A percentile compares a stretch with the other conserved stretches of the same genome.
Conservation (phyloP, 2,113 vertebrate species). For the Ammodytes dubius region DNA sequence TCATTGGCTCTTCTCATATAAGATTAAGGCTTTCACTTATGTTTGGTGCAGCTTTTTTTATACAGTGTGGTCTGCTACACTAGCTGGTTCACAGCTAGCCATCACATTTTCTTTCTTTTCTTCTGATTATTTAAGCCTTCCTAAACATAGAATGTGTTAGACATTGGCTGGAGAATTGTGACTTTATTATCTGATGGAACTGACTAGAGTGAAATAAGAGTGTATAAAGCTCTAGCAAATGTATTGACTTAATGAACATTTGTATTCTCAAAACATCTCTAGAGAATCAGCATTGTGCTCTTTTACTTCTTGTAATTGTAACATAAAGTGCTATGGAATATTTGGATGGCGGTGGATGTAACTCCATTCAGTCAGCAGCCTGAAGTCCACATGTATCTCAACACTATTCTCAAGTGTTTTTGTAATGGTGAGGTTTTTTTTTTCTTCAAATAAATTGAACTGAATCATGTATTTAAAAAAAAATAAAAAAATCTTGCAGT, state of each 20-base stretch:
- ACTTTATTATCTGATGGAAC: background rate
- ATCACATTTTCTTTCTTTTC: background rate
- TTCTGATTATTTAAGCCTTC: constrained; percentile 8
- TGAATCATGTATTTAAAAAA: constrained; percentile 48
- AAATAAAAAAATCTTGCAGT: too few species aligned
- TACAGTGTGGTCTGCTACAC: constrained; percentile 23
- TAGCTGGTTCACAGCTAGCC: constrained; percentile 27
- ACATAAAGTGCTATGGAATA: background rate
- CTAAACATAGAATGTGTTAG: background rate
- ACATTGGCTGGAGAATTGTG: constrained; percentile 6
- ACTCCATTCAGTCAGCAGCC: constrained; percentile 85
- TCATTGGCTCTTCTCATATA: background rate
- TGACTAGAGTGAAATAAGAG: background rate
- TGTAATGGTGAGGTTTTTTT: constrained; percentile 87
- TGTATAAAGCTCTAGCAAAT: background rate
- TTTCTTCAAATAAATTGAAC: constrained; percentile 90
- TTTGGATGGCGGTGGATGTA: constrained; percentile 74
- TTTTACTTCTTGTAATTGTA: background rate
- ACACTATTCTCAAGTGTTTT: constrained; percentile 84
- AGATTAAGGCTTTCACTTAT: constrained; percentile 3
- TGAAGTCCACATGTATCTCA: constrained; percentile 79
- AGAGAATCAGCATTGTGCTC: background rate
- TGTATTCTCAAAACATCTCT: background rate
- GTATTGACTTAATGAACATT: background rate
- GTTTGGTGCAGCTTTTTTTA: constrained; percentile 6